Evolutionary conservation across 2,797 vertebrate species (phyloP).

Genomic region (Lindbergichthys nudifrons): DNA sequence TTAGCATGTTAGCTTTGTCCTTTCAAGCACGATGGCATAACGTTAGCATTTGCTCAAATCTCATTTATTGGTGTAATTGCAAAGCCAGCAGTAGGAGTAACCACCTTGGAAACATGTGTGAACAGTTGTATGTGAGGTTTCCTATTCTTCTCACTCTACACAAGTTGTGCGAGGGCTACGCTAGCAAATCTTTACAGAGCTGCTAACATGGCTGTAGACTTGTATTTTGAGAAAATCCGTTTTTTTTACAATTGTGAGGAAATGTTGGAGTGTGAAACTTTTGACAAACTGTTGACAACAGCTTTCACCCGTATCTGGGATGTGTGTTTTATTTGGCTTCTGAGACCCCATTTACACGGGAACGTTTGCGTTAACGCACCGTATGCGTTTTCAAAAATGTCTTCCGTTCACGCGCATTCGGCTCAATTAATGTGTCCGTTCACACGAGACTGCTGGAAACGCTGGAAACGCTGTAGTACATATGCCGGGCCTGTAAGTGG

Average conservation of each 20-base stretch:
- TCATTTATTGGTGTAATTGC: neutral
- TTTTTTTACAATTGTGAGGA: neutral
- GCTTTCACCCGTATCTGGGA: constrained; percentile 5
- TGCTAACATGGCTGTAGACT: neutral
- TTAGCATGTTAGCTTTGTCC: neutral
- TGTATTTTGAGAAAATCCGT: neutral
- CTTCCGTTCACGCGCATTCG: no score
- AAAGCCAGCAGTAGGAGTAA: neutral
- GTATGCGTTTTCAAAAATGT: no score
- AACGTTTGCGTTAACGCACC: no score
- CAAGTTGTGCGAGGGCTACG: neutral
- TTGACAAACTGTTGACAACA: neutral
- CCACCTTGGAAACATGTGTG: neutral
- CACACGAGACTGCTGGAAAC: no score
- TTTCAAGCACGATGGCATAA: no score
- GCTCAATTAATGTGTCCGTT: no score
- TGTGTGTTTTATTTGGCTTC: constrained; percentile 30
- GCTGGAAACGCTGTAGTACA: no score
- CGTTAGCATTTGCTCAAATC: neutral
- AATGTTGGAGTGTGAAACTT: neutral
- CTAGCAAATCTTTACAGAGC: neutral
- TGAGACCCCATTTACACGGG: neutral
- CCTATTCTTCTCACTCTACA: neutral
- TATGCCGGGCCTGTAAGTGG: no score
- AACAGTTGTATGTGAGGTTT: neutral